Evolutionary conservation across 2,113 vertebrate genomes (phyloP), one percentile per base, ranked within the genome.

Genomic region (Rallus limicola): DNA sequence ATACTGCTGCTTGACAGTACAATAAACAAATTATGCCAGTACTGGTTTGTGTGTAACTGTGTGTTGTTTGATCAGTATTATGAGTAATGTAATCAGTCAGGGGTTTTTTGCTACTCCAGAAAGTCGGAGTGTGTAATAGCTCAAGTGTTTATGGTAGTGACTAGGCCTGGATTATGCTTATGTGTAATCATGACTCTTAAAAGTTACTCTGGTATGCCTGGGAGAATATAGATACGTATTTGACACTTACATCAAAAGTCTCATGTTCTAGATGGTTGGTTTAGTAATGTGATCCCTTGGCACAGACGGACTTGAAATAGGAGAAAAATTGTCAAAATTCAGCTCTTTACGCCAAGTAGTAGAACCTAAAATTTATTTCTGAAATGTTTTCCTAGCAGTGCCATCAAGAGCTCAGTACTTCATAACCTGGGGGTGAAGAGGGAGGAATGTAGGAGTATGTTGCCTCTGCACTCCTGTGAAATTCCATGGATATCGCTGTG

Each of bases 1-100:
- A 97, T 96, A 95, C 94, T 96, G 97, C 97, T 94, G 93, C 82
- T 98, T 48, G 48, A 96, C 82, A 98, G 75, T 96, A 97, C 90
- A 98, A 98, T 98, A 98, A 98, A 98, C 62, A 94, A 81, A 97
- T 97, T 96, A 96, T 95, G 88, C 88, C 86, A 97, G 84, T 95
- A 77, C 89, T 72, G 34, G 94, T 95, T 96, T 95, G 95, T 97
- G 93, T 97, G 20, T 96, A 79, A 97, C 31, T 63, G 38, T 88
- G 33, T 92, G 26, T 88, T 93, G 56, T 95, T 93, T 92, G 42
- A 67, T 97, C 90, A 26, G 9, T 75, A n/a, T 24, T 64, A 36
- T 36, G 36, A 36, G 36, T 36, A 36, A 36, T 36, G 36, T 36
- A 36, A 36, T 36, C 36, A 46, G 23, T 8, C 9, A 46, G 58